Percentiles rank a stretch among this genome's conserved stretches.
phyloP scores from a whole-genome alignment of 2,888 invertebrate species.

The Meandrusa payeni region DNA sequence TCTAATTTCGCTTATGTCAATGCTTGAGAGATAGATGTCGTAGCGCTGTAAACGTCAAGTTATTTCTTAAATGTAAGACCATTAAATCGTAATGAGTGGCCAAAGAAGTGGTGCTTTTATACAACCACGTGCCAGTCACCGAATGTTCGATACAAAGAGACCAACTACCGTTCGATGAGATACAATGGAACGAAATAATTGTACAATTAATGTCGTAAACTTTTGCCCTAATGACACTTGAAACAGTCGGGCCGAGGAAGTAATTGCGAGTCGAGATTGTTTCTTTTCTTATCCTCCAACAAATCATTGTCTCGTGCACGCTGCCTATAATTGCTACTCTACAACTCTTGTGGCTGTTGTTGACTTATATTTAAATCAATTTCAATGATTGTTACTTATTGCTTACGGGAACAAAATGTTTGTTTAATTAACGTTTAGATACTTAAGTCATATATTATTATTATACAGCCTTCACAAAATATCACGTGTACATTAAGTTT shows the following conservation, averaged over 20 bases:
- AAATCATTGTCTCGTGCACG: conserved; percentile 37
- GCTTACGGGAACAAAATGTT: not conserved
- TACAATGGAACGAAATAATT: conserved; percentile 74
- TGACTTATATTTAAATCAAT: conserved; percentile 13
- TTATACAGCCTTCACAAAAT: too few relatives aligned
- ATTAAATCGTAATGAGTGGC: conserved; percentile 78
- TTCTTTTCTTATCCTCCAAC: conserved; percentile 37
- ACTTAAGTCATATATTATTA: too few relatives aligned
- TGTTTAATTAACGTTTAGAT: too few relatives aligned
- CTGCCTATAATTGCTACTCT: conserved; percentile 31
- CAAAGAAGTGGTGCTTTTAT: conserved; percentile 69
- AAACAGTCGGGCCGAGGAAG: conserved; percentile 47
- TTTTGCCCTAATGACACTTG: conserved; percentile 60
- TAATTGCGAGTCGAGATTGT: conserved; percentile 66
- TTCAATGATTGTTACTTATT: conserved; percentile 10
- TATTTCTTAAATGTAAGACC: conserved; percentile 66
- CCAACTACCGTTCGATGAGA: conserved; percentile 72
- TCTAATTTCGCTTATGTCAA: conserved; percentile 28
- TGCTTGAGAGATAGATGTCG: conserved; percentile 30
- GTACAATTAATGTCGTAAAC: conserved; percentile 70
- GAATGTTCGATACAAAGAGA: conserved; percentile 54
- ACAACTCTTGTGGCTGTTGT: conserved; percentile 2
- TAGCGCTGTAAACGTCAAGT: conserved; percentile 59
- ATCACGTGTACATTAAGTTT: too few relatives aligned
- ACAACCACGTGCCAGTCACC: conserved; percentile 72